Conservation (phyloP, 1,140 invertebrate species). For the Antheraea pernyi region DNA sequence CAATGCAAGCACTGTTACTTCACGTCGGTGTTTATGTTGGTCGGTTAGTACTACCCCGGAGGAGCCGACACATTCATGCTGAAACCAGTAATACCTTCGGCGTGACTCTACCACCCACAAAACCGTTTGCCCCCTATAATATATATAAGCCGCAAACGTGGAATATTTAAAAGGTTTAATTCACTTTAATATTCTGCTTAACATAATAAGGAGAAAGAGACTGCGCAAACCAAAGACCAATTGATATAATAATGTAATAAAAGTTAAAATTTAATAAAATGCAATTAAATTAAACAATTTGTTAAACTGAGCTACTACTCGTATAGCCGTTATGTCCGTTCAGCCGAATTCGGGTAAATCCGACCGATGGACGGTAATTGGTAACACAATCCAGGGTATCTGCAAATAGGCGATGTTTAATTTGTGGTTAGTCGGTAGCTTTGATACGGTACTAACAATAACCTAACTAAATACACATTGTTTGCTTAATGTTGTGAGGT, state of each 20-base stretch:
- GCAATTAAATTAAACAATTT: constrained; percentile 10
- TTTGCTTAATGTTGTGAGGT: neutral
- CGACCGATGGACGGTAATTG: constrained; percentile 16
- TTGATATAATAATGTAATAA: neutral
- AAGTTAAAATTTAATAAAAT: neutral
- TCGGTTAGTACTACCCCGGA: no score
- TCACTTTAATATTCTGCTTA: no score
- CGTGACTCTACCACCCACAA: no score
- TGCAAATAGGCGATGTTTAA: constrained; percentile 19
- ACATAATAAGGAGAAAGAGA: no score
- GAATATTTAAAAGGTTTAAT: no score
- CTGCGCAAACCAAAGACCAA: neutral
- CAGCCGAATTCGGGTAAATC: neutral
- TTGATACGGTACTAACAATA: constrained; percentile 8
- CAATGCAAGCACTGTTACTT: no score
- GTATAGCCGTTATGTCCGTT: constrained; percentile 3
- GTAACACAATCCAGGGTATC: constrained; percentile 21
- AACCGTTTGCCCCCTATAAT: no score
- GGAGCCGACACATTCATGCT: no score
- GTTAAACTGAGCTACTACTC: constrained; percentile 7
- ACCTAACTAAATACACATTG: constrained; percentile 9
- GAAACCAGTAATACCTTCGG: no score
- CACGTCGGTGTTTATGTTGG: no score
- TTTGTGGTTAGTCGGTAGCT: constrained; percentile 13
- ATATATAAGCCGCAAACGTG: no score